phyloP scores from a whole-genome alignment of 2,113 vertebrate species.

The Gopherus evgoodei region DNA sequence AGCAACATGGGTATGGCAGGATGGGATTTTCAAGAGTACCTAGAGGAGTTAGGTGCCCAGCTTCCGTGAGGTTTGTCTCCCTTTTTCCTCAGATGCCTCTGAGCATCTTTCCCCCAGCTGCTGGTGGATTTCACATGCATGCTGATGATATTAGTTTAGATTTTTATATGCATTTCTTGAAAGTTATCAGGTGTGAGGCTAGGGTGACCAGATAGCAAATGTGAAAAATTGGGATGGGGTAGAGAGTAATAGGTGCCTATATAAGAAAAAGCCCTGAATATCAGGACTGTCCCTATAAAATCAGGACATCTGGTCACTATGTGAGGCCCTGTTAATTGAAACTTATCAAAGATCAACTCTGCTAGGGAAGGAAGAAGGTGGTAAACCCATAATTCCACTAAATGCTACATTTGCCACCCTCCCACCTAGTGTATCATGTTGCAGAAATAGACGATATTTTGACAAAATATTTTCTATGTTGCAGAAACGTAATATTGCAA shows the following conservation, averaged over 20 bases:
- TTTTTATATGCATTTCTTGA: too few relatives aligned
- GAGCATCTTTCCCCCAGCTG: neutral
- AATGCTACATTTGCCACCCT: neutral
- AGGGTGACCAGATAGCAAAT: too few relatives aligned
- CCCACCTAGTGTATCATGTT: neutral
- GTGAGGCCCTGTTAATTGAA: too few relatives aligned
- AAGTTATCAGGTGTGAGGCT: neutral
- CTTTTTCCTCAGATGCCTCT: neutral
- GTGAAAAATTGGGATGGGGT: too few relatives aligned
- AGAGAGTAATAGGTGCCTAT: too few relatives aligned
- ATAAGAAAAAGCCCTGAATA: too few relatives aligned
- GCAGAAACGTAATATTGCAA: neutral
- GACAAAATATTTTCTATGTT: neutral
- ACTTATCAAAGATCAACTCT: neutral
- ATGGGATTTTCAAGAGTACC: neutral
- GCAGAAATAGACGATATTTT: neutral
- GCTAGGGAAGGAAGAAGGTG: neutral
- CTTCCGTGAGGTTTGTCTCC: neutral
- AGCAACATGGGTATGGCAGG: neutral
- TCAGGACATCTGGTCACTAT: too few relatives aligned
- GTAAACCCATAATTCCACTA: neutral
- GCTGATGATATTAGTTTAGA: neutral
- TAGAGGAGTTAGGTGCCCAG: neutral
- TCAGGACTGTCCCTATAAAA: too few relatives aligned
- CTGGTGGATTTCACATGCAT: too few relatives aligned